A percentile compares a stretch with the other conserved stretches of the same genome.
Evolutionary conservation across 1,140 invertebrate genomes (phyloP).

Genomic region (Trichomalopsis sarcophagae): DNA sequence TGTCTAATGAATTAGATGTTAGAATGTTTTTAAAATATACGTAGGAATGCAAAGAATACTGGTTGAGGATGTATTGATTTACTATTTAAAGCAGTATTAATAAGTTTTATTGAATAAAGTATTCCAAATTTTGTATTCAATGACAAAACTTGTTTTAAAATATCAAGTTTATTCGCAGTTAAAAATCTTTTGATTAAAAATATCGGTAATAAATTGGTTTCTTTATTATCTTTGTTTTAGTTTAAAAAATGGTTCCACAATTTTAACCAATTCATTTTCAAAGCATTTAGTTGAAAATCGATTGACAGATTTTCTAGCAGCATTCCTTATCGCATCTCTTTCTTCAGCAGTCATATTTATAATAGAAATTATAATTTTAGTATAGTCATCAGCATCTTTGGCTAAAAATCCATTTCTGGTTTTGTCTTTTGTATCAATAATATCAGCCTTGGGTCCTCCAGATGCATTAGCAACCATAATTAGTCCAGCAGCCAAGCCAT

Average conservation of each 20-base stretch:
- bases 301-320: constrained; percentile 87
- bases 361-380: constrained; percentile 83
- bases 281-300: constrained; percentile 86
- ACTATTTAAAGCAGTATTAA: neutral
- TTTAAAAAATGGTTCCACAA: constrained; percentile 80
- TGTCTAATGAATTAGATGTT: too few relatives aligned
- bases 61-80: neutral
- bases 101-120: neutral
- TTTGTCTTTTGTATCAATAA: constrained; percentile 85
- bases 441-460: constrained; percentile 94
- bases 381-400: constrained; percentile 86
- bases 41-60: neutral
- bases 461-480: constrained; percentile 95
- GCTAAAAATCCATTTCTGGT: constrained; percentile 90
- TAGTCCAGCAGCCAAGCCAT: constrained; percentile 97
- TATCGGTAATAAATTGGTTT: neutral
- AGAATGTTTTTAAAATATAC: too few relatives aligned
- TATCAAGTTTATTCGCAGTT: constrained; percentile 45
- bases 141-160: constrained; percentile 6
- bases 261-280: constrained; percentile 83
- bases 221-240: constrained; percentile 41
- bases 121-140: constrained; percentile 5
- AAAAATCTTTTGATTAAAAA: constrained; percentile 16
- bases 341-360: constrained; percentile 80
- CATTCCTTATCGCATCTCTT: constrained; percentile 80